A percentile compares a stretch with the other conserved stretches of the same genome.
These are phyloP conservation scores for Pharmacophagus antenor DNA, from an alignment of 2,888 invertebrate species.

Conservation along the genomic window DNA sequence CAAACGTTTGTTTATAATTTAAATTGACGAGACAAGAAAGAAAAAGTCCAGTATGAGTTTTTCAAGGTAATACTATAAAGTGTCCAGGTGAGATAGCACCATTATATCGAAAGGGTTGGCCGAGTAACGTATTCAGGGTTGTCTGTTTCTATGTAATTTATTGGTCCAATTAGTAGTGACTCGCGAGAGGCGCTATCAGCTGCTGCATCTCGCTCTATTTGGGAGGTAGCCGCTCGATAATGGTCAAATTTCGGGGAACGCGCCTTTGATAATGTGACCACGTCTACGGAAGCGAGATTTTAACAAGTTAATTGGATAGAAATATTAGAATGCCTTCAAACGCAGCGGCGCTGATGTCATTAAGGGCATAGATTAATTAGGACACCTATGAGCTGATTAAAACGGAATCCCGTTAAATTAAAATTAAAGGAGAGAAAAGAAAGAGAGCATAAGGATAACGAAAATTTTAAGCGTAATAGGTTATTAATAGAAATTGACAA, in stretches of 20 bases:
- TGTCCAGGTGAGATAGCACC: conserved; percentile 30
- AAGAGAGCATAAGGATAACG: conserved; percentile 7
- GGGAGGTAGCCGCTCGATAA: conserved; percentile 76
- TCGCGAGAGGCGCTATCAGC: conserved; percentile 71
- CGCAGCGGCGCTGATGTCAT: conserved; percentile 56
- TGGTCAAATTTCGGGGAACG: conserved; percentile 73
- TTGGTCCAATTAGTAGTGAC: conserved; percentile 78
- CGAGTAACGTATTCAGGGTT: conserved; percentile 56
- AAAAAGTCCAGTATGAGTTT: too few relatives aligned
- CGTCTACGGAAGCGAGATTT: conserved; percentile 76
- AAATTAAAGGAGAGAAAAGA: conserved; percentile 29
- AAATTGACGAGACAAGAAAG: too few relatives aligned
- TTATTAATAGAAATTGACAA: too few relatives aligned
- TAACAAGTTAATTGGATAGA: conserved; percentile 78
- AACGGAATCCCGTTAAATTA: conserved; percentile 31
- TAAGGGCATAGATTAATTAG: conserved; percentile 66
- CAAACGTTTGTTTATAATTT: too few relatives aligned
- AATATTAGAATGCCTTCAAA: conserved; percentile 58
- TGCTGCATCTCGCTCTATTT: conserved; percentile 72
- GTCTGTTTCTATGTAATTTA: conserved; percentile 71
- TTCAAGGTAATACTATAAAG: not conserved
- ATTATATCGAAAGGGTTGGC: conserved; percentile 58
- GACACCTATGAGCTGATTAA: conserved; percentile 35
- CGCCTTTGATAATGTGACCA: conserved; percentile 43
- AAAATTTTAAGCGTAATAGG: not conserved